A percentile compares a stretch with the other conserved stretches of the same genome.
Evolutionary conservation across 2,113 vertebrate genomes (phyloP).

Genomic region (Isurus oxyrinchus): DNA sequence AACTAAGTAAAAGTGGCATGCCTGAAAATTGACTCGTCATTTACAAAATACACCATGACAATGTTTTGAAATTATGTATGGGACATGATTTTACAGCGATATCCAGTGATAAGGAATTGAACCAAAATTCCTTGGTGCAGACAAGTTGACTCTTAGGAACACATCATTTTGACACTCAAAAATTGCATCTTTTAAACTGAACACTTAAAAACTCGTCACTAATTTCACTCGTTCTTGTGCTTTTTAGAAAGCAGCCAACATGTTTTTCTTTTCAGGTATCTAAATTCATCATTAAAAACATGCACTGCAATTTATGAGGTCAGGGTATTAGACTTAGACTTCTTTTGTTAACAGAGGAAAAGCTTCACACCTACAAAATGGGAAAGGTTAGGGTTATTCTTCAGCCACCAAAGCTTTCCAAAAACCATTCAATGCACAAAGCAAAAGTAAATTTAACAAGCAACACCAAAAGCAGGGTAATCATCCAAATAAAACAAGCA

Average conservation of each 20-base stretch:
- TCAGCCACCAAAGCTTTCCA: not conserved
- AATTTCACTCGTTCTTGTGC: not conserved
- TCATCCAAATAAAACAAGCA: not conserved
- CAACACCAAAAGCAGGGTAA: not conserved
- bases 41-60: not conserved
- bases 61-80: not conserved
- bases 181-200: not conserved
- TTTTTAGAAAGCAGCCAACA: not conserved
- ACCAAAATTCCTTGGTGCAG: not conserved
- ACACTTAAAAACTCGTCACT: not conserved
- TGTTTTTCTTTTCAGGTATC: not conserved
- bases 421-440: not conserved
- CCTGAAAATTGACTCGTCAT: not conserved
- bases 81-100: not conserved
- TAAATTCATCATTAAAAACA: conserved; percentile 1
- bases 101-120: not conserved
- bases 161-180: not conserved
- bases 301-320: not conserved
- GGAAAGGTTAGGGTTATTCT: not conserved
- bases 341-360: not conserved
- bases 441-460: not conserved
- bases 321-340: not conserved
- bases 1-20: not conserved
- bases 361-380: not conserved
- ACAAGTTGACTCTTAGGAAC: not conserved